Conservation (phyloP, 2,113 vertebrate genomes). For the Macrotis lagotis region DNA sequence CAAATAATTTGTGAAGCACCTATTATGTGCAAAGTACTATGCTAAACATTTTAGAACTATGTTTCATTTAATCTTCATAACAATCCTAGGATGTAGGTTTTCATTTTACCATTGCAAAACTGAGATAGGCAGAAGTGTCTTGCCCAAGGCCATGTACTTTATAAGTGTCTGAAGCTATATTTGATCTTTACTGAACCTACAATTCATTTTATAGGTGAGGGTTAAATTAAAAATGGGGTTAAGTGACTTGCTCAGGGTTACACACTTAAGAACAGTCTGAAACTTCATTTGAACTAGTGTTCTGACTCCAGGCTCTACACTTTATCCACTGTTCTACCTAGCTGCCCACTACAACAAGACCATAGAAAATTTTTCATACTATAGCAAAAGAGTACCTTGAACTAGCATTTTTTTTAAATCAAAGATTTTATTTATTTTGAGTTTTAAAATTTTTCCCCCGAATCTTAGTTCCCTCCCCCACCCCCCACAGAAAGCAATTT, state of each 20-base stretch:
- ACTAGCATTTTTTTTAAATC: too few species aligned
- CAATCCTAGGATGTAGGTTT: not conserved
- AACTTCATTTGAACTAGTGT: not conserved
- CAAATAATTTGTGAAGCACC: constrained; percentile 9
- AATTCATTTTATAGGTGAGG: not conserved
- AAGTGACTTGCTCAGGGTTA: not conserved
- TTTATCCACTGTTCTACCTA: not conserved
- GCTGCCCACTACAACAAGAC: not conserved
- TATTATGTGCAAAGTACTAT: not conserved
- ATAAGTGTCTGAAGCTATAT: too few species aligned
- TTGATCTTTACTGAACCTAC: too few species aligned
- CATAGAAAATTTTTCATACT: constrained; percentile 3
- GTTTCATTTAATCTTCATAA: not conserved
- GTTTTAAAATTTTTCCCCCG: too few species aligned
- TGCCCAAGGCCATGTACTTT: not conserved
- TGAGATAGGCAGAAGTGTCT: not conserved
- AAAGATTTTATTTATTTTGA: too few species aligned
- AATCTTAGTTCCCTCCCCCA: too few species aligned
- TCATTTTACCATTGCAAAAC: not conserved
- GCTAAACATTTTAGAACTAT: too few species aligned
- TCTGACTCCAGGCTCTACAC: not conserved
- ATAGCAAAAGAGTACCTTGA: constrained; percentile 2
- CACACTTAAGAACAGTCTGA: not conserved
- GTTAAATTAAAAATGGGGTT: not conserved
- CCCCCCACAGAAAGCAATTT: too few species aligned